Base-by-base conservation (phyloP, 2,113 vertebrate species). In the Percina caprodes region DNA sequence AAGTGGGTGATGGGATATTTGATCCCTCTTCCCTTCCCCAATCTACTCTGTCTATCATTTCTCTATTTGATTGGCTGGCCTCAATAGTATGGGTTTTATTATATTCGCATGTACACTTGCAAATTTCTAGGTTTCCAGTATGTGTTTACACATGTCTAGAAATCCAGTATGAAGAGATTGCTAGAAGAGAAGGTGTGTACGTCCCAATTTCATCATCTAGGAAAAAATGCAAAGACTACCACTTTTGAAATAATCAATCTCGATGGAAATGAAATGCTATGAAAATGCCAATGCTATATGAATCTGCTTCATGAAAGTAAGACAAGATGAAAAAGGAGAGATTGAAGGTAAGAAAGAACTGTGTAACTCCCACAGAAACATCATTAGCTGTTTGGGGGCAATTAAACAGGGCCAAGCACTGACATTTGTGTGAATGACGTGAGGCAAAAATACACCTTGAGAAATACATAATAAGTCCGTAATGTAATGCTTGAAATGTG, bases 1-100 rank as follows among this genome's bases (percentile, higher is more conserved):
- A 67, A 74, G 52, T 63, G 74, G 59, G 4, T 82, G 89, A 84
- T 74, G 35, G 49, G 54, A 86, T 74, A 59, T 83, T 77, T 74
- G 35, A 77, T 83, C 74, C 79, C n/a, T 67, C 58, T 61, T 58
- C 19, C 15, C 18, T 33, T 9, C 16, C 30, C 15, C n/a, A 49
- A 33, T 77, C 71, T 48, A n/a, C 14, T 74, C 14, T 69, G 55
- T 72, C 58, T 66, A 51, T 80, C 71, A 65, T 30, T 21, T 78
- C 58, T 71, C 48, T 55, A n/a, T 54, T 87, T 49, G 23, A 21
- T 65, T 42, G 1, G 16, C 71, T 69, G 60, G 45, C 48, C 52
- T 52, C 26, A 35, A 60, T 60, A 60, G 54, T 23, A 14, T 56
- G n/a, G 8, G 8, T 39, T 39, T 39, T 39, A 30, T 2, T 39